Base-by-base conservation (phyloP, 2,113 vertebrate genomes). In the Oplegnathus fasciatus region DNA sequence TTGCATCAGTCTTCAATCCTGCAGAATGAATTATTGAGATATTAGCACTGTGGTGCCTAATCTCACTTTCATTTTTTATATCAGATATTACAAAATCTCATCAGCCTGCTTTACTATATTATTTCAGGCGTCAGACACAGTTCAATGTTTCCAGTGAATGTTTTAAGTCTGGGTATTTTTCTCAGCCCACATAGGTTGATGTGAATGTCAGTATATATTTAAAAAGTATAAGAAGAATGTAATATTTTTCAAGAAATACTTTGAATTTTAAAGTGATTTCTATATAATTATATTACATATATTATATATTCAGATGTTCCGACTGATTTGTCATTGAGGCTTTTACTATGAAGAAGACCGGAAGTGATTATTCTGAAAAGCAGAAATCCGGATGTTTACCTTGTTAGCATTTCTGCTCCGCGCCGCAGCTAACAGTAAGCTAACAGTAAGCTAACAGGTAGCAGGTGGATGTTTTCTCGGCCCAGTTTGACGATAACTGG, bases 371-470 rank as follows among this genome's bases (percentile, higher is more conserved):
- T 46, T 77, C 70, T 86, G 72, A 81, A 88, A 90, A 64, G 18
- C 83, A 88, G 87, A 86, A 88, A 9, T 83, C 0, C 0, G 1
- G 1, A 0, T 91, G 72, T 92, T 86, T 86, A 85, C 83, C 11
- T 32, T 0, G 0, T 58, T 66, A 30, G 69, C 62, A 18, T 34
- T n/a, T 26, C 34, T 6, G 42, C 14, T 48, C 4, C 11, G 2
- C 0, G 2, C 0, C 17, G 1, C 5, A 50, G 73, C 72, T 79
- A 83, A 24, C 24, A 34, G 73, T 26, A 62, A 75, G 44, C 30
- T n/a, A n/a, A n/a, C n/a, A n/a, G n/a, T n/a, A 50, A 11, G 89
- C 67, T 73, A 83, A 50, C 72, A 52, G 17, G 0, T 14, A 58
- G 10, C 64, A n/a, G 65, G 15, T 37, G 13, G 32, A 89, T 88